phyloP scores from a whole-genome alignment of 2,888 invertebrate genomes.

The Pseudococcus jackbeardsleyi region DNA sequence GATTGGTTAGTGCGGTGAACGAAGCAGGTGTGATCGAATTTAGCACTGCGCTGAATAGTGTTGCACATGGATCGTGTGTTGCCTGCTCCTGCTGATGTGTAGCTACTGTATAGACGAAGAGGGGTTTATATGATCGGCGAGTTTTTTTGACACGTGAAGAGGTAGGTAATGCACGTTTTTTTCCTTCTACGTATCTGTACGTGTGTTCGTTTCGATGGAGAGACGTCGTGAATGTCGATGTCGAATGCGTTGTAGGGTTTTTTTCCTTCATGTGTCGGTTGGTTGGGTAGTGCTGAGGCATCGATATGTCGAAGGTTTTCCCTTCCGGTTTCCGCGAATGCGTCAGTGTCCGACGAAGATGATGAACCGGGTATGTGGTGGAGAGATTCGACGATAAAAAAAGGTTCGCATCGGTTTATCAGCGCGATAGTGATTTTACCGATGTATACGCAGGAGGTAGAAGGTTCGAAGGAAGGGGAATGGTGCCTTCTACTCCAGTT shows the following conservation, averaged over 20 bases:
- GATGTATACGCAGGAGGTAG: too few species aligned
- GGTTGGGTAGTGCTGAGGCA: background rate
- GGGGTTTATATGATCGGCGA: background rate
- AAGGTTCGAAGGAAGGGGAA: too few species aligned
- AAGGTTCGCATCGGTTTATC: too few species aligned
- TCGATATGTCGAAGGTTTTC: slow-evolving; percentile 21
- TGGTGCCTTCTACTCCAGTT: too few species aligned
- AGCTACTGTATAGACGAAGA: background rate
- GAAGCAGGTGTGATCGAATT: slow-evolving; percentile 24
- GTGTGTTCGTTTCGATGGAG: background rate
- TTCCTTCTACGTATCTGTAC: background rate
- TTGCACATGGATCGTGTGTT: background rate
- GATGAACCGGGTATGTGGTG: background rate
- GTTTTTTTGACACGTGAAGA: background rate
- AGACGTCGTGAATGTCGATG: background rate
- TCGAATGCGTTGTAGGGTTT: background rate
- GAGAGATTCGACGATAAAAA: too few species aligned
- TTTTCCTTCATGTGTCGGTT: background rate
- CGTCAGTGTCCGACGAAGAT: background rate
- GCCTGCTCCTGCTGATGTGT: background rate
- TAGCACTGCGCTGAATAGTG: background rate
- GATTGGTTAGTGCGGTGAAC: background rate
- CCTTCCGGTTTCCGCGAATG: slow-evolving; percentile 1
- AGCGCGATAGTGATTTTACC: too few species aligned
- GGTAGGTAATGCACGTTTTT: slow-evolving; percentile 20